phyloP scores from a whole-genome alignment of 2,113 vertebrate genomes.

The Tragelaphus strepsiceros region DNA sequence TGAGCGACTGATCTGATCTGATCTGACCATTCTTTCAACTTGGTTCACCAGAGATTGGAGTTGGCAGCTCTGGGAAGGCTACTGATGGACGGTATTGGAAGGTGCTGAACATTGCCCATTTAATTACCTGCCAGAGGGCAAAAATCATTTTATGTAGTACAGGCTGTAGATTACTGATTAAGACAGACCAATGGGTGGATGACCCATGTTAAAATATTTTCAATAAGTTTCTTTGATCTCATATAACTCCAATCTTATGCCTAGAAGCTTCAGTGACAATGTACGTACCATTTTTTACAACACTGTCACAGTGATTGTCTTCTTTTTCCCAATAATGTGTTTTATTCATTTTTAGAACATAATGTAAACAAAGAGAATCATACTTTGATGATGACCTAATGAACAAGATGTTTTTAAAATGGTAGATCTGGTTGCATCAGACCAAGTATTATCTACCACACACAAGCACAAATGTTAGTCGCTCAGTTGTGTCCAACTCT shows the following conservation, averaged over 20 bases:
- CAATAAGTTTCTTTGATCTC: not conserved
- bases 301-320: not conserved
- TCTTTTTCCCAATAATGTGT: not conserved
- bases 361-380: not conserved
- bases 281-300: not conserved
- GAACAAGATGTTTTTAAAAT: not conserved
- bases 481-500: not conserved
- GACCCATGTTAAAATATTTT: not conserved
- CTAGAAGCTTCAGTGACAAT: not conserved
- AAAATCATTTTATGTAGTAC: not conserved
- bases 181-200: not conserved
- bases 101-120: not conserved
- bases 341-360: slow-evolving; percentile 7
- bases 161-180: not conserved
- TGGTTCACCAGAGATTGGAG: not conserved
- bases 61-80: not conserved
- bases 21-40: not conserved
- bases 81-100: not conserved
- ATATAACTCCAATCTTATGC: not conserved
- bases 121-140: not conserved
- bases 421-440: not conserved
- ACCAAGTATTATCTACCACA: not conserved
- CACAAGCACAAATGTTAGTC: not conserved
- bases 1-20: no score
- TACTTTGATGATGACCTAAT: not conserved